phyloP scores from a whole-genome alignment of 2,888 invertebrate species.

The Strigamia maritima region DNA sequence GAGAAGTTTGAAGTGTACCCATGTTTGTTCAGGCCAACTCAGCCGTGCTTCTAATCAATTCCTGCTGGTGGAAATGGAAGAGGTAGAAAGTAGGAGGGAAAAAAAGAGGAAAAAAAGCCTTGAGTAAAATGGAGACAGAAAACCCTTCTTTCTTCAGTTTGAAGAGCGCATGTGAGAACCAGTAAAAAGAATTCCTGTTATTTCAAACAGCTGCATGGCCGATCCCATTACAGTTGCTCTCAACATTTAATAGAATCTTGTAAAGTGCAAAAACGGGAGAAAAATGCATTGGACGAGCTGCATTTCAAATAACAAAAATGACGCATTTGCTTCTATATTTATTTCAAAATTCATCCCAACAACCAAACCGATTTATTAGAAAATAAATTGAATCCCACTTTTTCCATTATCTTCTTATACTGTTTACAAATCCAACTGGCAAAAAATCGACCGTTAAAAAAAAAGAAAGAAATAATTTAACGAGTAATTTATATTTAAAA shows the following conservation, averaged over 20 bases:
- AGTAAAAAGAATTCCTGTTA: conserved; percentile 19
- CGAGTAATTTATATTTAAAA: not conserved
- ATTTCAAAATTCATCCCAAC: not conserved
- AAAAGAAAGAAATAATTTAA: not conserved
- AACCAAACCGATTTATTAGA: not conserved
- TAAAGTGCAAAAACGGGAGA: not conserved
- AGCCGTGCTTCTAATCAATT: conserved; percentile 23
- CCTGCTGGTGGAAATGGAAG: conserved; percentile 15
- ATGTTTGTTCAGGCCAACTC: conserved; percentile 23
- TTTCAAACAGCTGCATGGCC: conserved; percentile 19
- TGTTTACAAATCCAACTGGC: not conserved
- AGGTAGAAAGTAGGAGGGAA: not conserved
- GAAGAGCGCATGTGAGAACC: not conserved
- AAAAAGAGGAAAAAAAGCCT: not conserved
- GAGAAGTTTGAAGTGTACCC: conserved; percentile 23
- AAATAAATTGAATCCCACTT: not conserved
- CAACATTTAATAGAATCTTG: conserved; percentile 19
- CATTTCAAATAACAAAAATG: not conserved
- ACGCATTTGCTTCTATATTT: not conserved
- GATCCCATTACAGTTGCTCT: conserved; percentile 19
- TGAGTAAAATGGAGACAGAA: conserved; percentile 10
- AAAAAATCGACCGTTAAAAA: not conserved
- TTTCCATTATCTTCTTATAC: not conserved
- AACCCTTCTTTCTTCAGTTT: conserved; percentile 19
- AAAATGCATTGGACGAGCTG: not conserved